phyloP scores from a whole-genome alignment of 2,797 vertebrate species.

The Syndactyla subalaris region DNA sequence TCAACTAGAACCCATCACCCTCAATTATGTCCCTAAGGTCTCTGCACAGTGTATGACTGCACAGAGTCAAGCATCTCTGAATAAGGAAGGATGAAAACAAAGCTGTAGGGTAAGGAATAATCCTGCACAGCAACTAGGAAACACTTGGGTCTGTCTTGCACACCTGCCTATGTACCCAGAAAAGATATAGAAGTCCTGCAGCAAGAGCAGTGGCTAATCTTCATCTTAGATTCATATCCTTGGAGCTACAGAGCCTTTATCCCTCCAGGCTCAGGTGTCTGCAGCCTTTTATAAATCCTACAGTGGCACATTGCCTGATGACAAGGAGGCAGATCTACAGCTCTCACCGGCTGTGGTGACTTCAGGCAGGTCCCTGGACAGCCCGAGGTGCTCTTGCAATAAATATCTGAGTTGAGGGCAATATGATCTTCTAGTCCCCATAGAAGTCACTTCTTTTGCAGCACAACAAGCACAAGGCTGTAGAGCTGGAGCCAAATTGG shows the following conservation, averaged over 20 bases:
- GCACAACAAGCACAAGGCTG: neutral
- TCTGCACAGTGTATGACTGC: neutral
- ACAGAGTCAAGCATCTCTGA: neutral
- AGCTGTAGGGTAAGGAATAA: neutral
- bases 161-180: neutral
- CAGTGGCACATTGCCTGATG: neutral
- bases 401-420: neutral
- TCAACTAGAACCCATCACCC: neutral
- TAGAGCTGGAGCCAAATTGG: neutral
- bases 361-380: fast-evolving
- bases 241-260: neutral
- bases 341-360: neutral
- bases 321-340: neutral
- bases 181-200: fast-evolving
- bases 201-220: neutral
- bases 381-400: neutral
- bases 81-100: neutral
- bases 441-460: neutral
- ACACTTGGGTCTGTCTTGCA: neutral
- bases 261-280: neutral
- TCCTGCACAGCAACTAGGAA: neutral
- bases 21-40: neutral
- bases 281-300: neutral
- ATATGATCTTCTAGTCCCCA: neutral
- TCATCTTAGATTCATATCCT: neutral